Evolutionary conservation across 2,888 invertebrate genomes (phyloP).

Genomic region (Lasioglossum marginatum): DNA sequence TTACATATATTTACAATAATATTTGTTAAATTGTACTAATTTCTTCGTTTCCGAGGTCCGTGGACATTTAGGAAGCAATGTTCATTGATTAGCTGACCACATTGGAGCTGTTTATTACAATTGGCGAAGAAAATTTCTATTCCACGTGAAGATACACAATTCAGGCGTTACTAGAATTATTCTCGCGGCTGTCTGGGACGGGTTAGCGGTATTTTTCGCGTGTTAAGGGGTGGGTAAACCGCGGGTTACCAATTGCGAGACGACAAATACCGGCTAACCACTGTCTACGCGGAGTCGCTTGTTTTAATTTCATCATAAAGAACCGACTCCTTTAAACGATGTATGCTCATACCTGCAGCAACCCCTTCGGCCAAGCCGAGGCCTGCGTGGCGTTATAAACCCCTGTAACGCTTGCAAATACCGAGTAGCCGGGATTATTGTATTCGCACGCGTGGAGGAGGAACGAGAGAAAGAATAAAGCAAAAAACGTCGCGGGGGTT

Average conservation of each 20-base stretch:
- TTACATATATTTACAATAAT: too few relatives aligned
- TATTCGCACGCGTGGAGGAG: constrained; percentile 57
- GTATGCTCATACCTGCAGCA: constrained; percentile 72
- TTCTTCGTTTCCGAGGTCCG: too few relatives aligned
- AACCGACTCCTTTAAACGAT: constrained; percentile 75
- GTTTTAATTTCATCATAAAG: constrained; percentile 77
- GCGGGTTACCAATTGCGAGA: constrained; percentile 43
- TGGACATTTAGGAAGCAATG: too few relatives aligned
- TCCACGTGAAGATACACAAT: neutral
- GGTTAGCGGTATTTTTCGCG: neutral
- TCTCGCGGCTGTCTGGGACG: neutral
- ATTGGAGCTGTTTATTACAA: neutral
- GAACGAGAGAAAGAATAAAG: constrained; percentile 9
- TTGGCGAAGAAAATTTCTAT: neutral
- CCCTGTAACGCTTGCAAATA: constrained; percentile 65
- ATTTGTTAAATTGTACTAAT: too few relatives aligned
- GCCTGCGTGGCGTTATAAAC: constrained; percentile 39
- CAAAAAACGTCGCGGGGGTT: constrained; percentile 18
- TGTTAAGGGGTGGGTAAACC: constrained; percentile 21
- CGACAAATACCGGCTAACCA: constrained; percentile 64
- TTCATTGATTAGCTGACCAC: too few relatives aligned
- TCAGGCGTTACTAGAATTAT: neutral
- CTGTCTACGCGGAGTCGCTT: constrained; percentile 63
- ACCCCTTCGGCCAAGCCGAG: constrained; percentile 24
- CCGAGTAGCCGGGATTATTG: constrained; percentile 70